Percentiles rank a stretch among this genome's conserved stretches.
Conservation (phyloP, 2,797 vertebrate species). For the Notolabrus celidotus region DNA sequence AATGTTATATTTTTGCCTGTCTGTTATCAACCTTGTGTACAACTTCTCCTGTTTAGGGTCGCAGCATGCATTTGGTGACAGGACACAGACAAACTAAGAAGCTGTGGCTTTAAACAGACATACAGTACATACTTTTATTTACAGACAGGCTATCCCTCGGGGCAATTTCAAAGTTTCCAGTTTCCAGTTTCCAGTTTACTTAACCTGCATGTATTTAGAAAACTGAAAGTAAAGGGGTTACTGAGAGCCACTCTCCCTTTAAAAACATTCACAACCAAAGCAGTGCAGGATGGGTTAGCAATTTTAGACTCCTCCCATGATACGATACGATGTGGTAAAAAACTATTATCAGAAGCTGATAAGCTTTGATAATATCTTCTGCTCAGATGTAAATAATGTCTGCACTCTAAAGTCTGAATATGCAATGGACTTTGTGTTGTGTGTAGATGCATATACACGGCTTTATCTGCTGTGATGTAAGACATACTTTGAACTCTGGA, state of each 20-base stretch:
- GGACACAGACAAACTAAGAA: neutral
- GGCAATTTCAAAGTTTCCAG: neutral
- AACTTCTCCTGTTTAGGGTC: neutral
- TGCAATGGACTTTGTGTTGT: slow-evolving; percentile 67
- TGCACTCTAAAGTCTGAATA: neutral
- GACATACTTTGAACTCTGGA: slow-evolving; percentile 77
- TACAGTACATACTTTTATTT: neutral
- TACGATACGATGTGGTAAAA: neutral
- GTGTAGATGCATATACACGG: slow-evolving; percentile 20
- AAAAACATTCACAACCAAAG: neutral
- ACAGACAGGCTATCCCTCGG: neutral
- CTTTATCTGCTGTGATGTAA: slow-evolving; percentile 72
- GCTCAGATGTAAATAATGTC: slow-evolving; percentile 4
- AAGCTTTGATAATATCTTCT: slow-evolving; percentile 9
- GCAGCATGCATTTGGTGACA: neutral
- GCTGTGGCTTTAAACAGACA: neutral
- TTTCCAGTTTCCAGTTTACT: too few species aligned
- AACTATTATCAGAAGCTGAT: slow-evolving; percentile 3
- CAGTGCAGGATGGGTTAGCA: neutral
- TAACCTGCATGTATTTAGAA: neutral
- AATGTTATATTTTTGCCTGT: neutral
- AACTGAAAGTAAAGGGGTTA: neutral
- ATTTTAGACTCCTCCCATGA: neutral
- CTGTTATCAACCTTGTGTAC: neutral
- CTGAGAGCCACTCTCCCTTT: neutral